Evolutionary conservation across 2,797 vertebrate species (phyloP), one percentile per base, ranked within the genome.

Genomic region (Sternarchorhynchus goeldii): DNA sequence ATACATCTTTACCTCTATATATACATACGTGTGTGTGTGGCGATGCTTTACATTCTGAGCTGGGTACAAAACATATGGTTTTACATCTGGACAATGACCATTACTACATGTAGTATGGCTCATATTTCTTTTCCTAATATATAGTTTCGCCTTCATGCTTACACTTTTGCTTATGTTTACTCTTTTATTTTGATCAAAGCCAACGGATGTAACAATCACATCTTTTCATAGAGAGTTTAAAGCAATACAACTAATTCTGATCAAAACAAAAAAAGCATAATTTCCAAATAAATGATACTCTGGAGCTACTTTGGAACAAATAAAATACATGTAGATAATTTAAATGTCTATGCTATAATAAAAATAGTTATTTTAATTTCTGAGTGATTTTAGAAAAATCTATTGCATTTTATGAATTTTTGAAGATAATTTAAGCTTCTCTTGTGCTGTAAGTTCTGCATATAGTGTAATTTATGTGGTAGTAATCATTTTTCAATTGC

Each of bases 391-490:
- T 50, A 25, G 45, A 50, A 16, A 6, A 16, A 6, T 6, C 6
- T 6, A 50, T 50, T 50, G 45, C 45, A 50, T 16, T 6, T 50
- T 6, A 6, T 50, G 45, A 50, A 50, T 16, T 6, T 16, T 16
- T 50, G 16, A 50, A 50, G 6, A 50, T 50, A 6, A 50, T 2
- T 16, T 50, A 50, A 50, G 25, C 25, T 25, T 25, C 25, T 1
- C 45, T 50, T 50, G 6, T 50, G 16, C 45, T 56, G 53, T 7
- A 5, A 58, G 20, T 4, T 58, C 56, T 58, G 56, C 56, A 58
- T 58, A n/a, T 58, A 58, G 56, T 58, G 56, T 58, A 58, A 58
- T 58, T 58, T 58, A 18, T n/a, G 20, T 58, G 18, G n/a, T 58
- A 58, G 2, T 58, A 58, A 58, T n/a, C 20, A n/a, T 29, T 41